These are phyloP conservation scores for Protonibea diacanthus DNA, from an alignment of 2,797 vertebrate species.

Conservation along the genomic window DNA sequence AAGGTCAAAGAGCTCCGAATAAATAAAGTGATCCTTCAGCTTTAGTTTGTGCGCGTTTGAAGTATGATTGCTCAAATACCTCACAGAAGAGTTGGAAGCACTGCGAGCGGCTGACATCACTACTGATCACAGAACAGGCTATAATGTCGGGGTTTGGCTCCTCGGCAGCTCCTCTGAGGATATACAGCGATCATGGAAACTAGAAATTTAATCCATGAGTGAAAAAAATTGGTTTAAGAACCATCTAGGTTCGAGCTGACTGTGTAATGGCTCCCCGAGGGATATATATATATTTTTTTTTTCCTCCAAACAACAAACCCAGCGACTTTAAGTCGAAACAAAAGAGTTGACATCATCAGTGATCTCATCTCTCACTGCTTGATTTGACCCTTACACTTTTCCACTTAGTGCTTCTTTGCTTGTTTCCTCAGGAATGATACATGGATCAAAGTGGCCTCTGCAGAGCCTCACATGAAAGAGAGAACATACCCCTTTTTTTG, in stretches of 20 bases:
- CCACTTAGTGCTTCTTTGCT: conserved; percentile 45
- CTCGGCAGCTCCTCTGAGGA: conserved; percentile 51
- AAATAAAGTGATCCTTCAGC: conserved; percentile 33
- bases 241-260: conserved; percentile 45
- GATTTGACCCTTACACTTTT: conserved; percentile 66
- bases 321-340: conserved; percentile 60
- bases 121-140: conserved; percentile 58
- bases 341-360: conserved; percentile 75
- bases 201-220: conserved; percentile 71
- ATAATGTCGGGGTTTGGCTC: conserved; percentile 73
- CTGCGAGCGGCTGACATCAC: conserved; percentile 67
- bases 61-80: conserved; percentile 50
- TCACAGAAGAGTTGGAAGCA: conserved; percentile 54
- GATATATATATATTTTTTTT: conserved; percentile 21
- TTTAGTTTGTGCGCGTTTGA: conserved; percentile 50
- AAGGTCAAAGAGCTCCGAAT: not conserved
- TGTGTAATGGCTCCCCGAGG: conserved; percentile 56
- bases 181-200: conserved; percentile 71
- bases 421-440: conserved; percentile 60
- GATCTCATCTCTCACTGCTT: conserved; percentile 72
- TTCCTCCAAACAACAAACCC: conserved; percentile 64
- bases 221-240: conserved; percentile 44
- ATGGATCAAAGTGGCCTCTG: conserved; percentile 68
- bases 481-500: conserved; percentile 39
- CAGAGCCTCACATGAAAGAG: conserved; percentile 57